Evolutionary conservation across 2,113 vertebrate genomes (phyloP).

Genomic region (Corynorhinus townsendii): DNA sequence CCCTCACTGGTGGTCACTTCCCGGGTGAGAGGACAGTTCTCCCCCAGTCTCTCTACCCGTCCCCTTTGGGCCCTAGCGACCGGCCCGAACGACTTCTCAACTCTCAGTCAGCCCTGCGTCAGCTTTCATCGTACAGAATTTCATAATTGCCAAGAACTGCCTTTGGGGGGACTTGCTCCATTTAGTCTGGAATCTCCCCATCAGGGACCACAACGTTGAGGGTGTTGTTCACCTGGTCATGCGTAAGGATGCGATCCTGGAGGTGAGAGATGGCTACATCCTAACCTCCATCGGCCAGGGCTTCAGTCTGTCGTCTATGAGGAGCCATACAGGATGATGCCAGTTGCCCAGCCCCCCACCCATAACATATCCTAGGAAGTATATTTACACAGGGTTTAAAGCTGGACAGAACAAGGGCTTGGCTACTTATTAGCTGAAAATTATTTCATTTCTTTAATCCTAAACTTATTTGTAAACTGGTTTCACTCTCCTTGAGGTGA

Average conservation of each 20-base stretch:
- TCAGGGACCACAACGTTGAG: constrained; percentile 95
- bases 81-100: constrained; percentile 88
- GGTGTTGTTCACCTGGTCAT: constrained; percentile 97
- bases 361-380: background rate
- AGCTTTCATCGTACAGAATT: constrained; percentile 95
- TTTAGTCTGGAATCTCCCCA: constrained; percentile 93
- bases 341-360: background rate
- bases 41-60: constrained; percentile 81
- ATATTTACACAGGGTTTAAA: background rate
- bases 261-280: constrained; percentile 95
- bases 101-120: constrained; percentile 87
- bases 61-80: constrained; percentile 83
- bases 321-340: background rate
- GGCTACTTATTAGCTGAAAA: background rate
- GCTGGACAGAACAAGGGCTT: background rate
- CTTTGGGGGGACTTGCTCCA: constrained; percentile 90
- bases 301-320: background rate
- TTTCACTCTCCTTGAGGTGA: background rate
- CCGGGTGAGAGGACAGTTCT: constrained; percentile 83
- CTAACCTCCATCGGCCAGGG: constrained; percentile 85
- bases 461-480: background rate
- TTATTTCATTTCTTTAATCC: background rate
- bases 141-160: constrained; percentile 95
- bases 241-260: constrained; percentile 98
- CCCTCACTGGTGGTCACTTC: constrained; percentile 83